Evolutionary conservation across 2,797 vertebrate species (phyloP).

Genomic region (Dipus sagitta): DNA sequence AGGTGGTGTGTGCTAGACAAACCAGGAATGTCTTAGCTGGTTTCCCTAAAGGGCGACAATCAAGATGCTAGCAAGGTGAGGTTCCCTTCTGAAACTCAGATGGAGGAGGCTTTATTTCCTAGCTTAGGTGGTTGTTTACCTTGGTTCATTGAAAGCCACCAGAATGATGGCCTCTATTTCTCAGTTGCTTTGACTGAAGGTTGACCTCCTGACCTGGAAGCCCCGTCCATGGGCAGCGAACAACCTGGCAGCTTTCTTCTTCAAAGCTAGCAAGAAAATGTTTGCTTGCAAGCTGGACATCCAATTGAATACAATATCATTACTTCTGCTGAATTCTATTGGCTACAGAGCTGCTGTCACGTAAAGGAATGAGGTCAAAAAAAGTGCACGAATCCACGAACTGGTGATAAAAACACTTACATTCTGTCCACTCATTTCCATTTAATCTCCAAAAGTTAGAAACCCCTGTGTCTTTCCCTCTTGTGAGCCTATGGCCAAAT

Average conservation of each 20-base stretch:
- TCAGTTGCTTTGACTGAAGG: not conserved
- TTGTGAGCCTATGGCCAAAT: not conserved
- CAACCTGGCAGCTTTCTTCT: not conserved
- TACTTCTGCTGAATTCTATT: not conserved
- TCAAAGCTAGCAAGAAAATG: conserved; percentile 8
- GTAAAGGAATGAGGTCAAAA: not conserved
- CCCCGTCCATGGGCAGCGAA: not conserved
- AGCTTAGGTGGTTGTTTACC: not conserved
- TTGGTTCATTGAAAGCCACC: not conserved
- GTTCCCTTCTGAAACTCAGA: not conserved
- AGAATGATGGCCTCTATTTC: not conserved
- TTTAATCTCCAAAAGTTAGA: not conserved
- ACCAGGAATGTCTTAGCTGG: not conserved
- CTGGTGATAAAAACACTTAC: not conserved
- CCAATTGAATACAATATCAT: not conserved
- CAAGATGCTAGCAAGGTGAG: not conserved
- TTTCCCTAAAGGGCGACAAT: not conserved
- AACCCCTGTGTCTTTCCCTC: not conserved
- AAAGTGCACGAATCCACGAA: not conserved
- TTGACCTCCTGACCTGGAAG: not conserved
- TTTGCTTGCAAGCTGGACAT: conserved; percentile 33
- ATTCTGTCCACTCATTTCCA: conserved; percentile 3
- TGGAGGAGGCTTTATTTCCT: not conserved
- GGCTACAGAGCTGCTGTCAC: not conserved
- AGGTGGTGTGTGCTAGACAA: not conserved